These are phyloP conservation scores for Psittacara wagleri DNA, from an alignment of 2,113 vertebrate species.

Conservation along the genomic window DNA sequence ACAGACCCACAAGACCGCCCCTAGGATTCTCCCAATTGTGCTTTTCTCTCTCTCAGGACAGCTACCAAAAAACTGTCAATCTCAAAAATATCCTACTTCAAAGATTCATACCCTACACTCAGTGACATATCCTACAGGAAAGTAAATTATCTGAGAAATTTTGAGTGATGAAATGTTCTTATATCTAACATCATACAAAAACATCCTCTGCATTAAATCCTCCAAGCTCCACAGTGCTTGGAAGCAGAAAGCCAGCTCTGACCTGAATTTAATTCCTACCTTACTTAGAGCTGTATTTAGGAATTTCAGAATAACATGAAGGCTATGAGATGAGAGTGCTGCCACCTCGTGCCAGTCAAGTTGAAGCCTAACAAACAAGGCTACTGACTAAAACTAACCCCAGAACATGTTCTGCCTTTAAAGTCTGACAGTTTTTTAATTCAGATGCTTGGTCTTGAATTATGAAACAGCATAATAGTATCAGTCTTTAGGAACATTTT, in stretches of 20 bases:
- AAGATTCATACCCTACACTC: background rate
- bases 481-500: background rate
- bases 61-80: background rate
- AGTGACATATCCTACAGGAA: background rate
- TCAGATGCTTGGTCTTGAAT: background rate
- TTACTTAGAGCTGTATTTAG: background rate
- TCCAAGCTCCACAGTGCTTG: background rate
- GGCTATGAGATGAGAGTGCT: conserved; percentile 22
- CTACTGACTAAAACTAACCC: background rate
- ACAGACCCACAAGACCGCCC: background rate
- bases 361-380: background rate
- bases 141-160: background rate
- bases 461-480: background rate
- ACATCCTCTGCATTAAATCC: background rate
- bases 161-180: background rate
- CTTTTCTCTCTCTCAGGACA: background rate
- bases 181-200: background rate
- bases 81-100: background rate
- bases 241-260: background rate
- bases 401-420: background rate
- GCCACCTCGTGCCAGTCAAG: conserved; percentile 73
- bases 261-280: conserved; percentile 36
- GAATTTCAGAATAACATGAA: background rate
- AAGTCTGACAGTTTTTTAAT: background rate
- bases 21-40: background rate